Conservation (phyloP, 2,113 vertebrate species). For the Steatornis caripensis region DNA sequence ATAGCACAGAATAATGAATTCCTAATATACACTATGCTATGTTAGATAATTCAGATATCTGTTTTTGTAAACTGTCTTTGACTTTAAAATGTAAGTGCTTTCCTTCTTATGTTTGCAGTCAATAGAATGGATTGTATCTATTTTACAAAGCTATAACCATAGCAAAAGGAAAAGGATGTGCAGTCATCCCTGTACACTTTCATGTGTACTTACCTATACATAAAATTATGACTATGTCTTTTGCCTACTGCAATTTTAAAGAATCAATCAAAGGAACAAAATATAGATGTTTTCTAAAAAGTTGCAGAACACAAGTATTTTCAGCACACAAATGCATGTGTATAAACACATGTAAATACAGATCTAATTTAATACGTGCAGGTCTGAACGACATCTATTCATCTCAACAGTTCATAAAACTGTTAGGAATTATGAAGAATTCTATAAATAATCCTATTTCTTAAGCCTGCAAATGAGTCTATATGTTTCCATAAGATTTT, state of each 20-base stretch:
- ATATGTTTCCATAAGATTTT: background rate
- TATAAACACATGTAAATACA: background rate
- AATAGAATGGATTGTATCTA: background rate
- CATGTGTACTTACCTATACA: background rate
- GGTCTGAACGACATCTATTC: background rate
- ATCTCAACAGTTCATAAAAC: background rate
- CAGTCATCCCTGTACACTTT: background rate
- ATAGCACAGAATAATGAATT: background rate
- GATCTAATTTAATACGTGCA: background rate
- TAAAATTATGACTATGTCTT: background rate
- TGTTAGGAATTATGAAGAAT: background rate
- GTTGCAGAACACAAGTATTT: background rate
- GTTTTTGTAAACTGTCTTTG: background rate
- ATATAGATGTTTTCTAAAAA: background rate
- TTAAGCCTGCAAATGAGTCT: background rate
- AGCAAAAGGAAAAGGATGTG: background rate
- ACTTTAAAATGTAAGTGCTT: background rate
- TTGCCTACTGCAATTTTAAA: background rate
- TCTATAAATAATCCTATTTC: background rate
- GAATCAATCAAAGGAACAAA: background rate
- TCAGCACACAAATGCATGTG: background rate
- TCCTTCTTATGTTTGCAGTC: background rate
- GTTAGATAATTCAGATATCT: background rate
- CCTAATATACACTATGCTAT: background rate
- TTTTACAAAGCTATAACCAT: background rate